These are phyloP conservation scores for Reticulitermes lucifugus DNA, from an alignment of 2,888 invertebrate genomes.

Conservation along the genomic window DNA sequence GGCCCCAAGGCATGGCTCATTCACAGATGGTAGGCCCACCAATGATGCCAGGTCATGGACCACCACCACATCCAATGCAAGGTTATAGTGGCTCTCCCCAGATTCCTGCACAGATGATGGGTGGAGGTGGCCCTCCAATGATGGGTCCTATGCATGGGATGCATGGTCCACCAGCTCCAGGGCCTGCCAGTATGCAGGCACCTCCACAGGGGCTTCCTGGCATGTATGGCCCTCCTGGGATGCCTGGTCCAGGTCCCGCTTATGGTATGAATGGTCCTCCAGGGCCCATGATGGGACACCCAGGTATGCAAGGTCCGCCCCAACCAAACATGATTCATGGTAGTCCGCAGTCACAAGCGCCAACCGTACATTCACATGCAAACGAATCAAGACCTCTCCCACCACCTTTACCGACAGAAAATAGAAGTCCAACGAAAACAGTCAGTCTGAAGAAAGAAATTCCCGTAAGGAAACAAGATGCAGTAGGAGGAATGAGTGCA, in stretches of 20 bases:
- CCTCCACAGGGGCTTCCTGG: background rate
- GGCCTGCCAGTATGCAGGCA: slow-evolving; percentile 12
- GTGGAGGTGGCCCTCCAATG: slow-evolving; percentile 30
- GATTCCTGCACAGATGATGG: slow-evolving; percentile 42
- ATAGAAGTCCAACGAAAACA: slow-evolving; percentile 63
- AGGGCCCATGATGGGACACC: background rate
- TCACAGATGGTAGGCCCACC: slow-evolving; percentile 37
- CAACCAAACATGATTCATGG: too few species aligned
- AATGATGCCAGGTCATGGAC: slow-evolving; percentile 22
- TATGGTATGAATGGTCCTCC: slow-evolving; percentile 27
- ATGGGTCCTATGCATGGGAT: slow-evolving; percentile 38
- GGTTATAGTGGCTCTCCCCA: slow-evolving; percentile 1
- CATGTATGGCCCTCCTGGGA: background rate
- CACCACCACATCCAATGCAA: background rate
- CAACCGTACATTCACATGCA: background rate
- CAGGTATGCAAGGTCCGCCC: background rate
- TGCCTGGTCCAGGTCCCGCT: background rate
- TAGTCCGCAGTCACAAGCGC: background rate
- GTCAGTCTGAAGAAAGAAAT: slow-evolving; percentile 69
- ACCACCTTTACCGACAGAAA: slow-evolving; percentile 59
- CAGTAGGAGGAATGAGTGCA: slow-evolving; percentile 64
- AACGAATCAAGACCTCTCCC: slow-evolving; percentile 24
- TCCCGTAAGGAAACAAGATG: slow-evolving; percentile 63
- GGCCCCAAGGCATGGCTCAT: slow-evolving; percentile 11
- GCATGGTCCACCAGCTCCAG: slow-evolving; percentile 19